Percentiles rank a stretch among this genome's conserved stretches.
These are phyloP conservation scores for Hexactinellida sp. DNA, from an alignment of 37 sponge, comb jelly and placozoan genomes.

Conservation along the genomic window DNA sequence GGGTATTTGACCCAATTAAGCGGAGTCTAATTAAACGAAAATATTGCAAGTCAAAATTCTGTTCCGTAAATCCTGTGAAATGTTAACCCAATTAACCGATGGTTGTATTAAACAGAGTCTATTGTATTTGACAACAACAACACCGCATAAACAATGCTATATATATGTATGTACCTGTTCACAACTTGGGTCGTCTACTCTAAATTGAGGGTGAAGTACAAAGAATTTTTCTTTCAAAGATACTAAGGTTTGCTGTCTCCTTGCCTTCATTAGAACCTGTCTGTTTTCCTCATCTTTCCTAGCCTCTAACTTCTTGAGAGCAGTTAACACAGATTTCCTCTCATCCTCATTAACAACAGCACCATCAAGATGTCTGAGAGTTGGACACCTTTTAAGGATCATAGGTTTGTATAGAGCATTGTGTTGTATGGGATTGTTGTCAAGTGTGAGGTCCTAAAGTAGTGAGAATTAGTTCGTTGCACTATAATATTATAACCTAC, in stretches of 20 bases:
- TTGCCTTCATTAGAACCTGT: constrained; percentile 2
- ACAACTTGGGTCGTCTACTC: neutral
- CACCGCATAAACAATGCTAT: neutral
- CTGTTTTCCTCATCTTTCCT: constrained; percentile 24
- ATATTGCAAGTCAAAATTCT: too few species aligned
- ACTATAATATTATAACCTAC: neutral
- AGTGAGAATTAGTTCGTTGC: neutral
- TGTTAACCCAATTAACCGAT: too few species aligned
- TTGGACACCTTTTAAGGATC: neutral
- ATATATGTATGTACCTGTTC: neutral
- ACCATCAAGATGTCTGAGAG: constrained; percentile 18
- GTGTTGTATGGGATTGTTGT: constrained; percentile 18
- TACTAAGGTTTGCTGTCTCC: neutral
- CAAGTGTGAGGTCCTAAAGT: constrained; percentile 21
- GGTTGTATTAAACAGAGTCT: too few species aligned
- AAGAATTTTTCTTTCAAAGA: neutral
- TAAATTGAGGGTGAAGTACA: neutral
- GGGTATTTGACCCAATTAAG: too few species aligned
- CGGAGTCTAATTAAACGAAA: too few species aligned
- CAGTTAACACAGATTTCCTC: constrained; percentile 20
- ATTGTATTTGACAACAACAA: too few species aligned
- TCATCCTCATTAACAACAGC: constrained; percentile 26
- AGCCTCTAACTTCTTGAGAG: constrained; percentile 30
- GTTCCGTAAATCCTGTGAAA: too few species aligned
- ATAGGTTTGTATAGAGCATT: neutral